Evolutionary conservation across 2,797 vertebrate species (phyloP).

Genomic region (Notamacropus eugenii): DNA sequence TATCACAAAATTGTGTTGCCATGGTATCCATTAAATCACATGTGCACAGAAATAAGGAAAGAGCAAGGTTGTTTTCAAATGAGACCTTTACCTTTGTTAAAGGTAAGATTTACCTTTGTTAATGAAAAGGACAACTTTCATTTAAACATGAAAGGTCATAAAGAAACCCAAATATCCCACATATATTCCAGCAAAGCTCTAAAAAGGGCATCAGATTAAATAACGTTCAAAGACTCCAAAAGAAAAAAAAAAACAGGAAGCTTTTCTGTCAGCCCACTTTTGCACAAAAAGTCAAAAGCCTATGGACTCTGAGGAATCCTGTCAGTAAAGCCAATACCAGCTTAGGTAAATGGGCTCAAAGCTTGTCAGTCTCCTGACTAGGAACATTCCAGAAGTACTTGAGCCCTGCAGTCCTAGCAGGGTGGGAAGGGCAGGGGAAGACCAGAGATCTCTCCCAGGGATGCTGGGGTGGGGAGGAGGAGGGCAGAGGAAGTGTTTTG

Average conservation of each 20-base stretch:
- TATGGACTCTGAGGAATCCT: neutral
- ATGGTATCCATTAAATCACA: constrained; percentile 52
- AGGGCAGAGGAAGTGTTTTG: neutral
- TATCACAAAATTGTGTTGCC: constrained; percentile 33
- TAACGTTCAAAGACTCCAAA: neutral
- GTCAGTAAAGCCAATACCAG: neutral
- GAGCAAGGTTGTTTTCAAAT: constrained; percentile 11
- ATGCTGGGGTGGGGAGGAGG: neutral
- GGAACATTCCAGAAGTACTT: neutral
- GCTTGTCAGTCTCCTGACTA: neutral
- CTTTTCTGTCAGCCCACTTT: neutral
- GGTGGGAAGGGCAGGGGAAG: neutral
- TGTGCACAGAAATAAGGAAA: neutral
- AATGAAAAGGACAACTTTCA: neutral
- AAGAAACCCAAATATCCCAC: neutral
- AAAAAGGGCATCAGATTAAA: neutral
- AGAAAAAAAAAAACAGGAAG: neutral
- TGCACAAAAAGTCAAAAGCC: neutral
- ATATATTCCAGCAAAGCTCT: neutral
- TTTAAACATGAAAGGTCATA: neutral
- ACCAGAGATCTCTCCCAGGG: neutral
- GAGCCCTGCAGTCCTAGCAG: neutral
- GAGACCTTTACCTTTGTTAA: constrained; percentile 54
- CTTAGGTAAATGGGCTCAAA: neutral
- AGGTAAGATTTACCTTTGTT: neutral